Evolutionary conservation across 2,888 invertebrate genomes (phyloP).

Genomic region (Lomographa bimaculata): DNA sequence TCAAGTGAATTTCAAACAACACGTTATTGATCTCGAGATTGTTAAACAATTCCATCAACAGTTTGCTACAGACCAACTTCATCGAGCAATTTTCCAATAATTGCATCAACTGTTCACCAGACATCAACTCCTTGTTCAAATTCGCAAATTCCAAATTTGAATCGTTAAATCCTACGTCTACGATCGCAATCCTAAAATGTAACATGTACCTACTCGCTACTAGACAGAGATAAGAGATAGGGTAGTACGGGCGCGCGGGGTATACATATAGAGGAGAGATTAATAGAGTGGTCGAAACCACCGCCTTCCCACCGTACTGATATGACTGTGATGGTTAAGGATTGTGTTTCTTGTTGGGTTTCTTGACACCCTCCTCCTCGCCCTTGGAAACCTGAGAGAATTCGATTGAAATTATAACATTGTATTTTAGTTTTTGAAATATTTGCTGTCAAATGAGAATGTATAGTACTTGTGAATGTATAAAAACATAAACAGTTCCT

Average conservation of each 20-base stretch:
- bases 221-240: conserved; percentile 14
- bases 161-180: conserved; percentile 13
- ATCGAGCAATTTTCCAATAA: too few relatives aligned
- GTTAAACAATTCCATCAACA: too few relatives aligned
- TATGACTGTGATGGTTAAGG: conserved; percentile 84
- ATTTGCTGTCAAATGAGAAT: too few relatives aligned
- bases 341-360: conserved; percentile 89
- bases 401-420: too few relatives aligned
- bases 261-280: conserved; percentile 35
- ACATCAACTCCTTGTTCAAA: conserved; percentile 1
- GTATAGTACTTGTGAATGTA: too few relatives aligned
- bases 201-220: conserved; percentile 17
- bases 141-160: conserved; percentile 16
- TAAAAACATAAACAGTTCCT: too few relatives aligned
- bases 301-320: conserved; percentile 78
- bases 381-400: conserved; percentile 71
- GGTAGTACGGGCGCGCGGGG: conserved; percentile 48
- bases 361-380: conserved; percentile 93
- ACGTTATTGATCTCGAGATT: too few relatives aligned
- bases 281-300: conserved; percentile 38
- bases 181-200: conserved; percentile 4
- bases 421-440: too few relatives aligned
- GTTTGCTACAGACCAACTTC: too few relatives aligned
- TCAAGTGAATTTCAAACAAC: too few relatives aligned
- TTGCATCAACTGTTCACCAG: too few relatives aligned